Conservation (phyloP, 2,113 vertebrate genomes). For the Phalacrocorax pelagicus region DNA sequence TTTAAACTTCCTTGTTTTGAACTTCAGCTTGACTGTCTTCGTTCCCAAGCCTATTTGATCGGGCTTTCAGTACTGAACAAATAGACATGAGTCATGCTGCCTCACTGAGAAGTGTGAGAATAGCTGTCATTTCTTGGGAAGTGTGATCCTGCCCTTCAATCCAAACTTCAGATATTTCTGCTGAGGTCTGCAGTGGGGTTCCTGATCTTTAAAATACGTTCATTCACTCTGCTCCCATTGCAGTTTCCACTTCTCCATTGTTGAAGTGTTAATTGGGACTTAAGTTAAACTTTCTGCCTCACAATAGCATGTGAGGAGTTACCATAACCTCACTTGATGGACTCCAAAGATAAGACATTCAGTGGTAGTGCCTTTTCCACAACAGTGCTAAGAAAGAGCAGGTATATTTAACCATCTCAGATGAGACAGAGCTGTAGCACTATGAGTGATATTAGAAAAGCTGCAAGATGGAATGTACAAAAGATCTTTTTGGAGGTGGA, state of each 20-base stretch:
- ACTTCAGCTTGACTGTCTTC: not conserved
- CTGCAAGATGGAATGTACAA: not conserved
- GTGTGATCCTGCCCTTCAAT: not conserved
- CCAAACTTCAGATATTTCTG: not conserved
- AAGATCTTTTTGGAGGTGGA: not conserved
- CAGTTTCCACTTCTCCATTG: not conserved
- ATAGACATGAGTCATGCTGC: not conserved
- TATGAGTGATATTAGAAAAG: not conserved
- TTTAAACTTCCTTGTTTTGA: not conserved
- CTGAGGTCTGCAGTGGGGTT: not conserved
- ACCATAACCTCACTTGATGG: not conserved
- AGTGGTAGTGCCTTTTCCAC: not conserved
- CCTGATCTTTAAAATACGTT: not conserved
- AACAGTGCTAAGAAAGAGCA: not conserved
- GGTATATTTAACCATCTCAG: not conserved
- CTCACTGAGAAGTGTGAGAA: not conserved
- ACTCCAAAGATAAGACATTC: not conserved
- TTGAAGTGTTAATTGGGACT: not conserved
- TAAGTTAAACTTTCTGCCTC: not conserved
- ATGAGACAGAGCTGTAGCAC: not conserved
- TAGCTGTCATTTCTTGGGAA: not conserved
- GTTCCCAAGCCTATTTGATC: not conserved
- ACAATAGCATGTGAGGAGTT: not conserved
- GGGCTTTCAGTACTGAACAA: not conserved
- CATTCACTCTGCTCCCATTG: not conserved